Conservation (phyloP, 2,113 vertebrate genomes). For the Platysteira castanea region DNA sequence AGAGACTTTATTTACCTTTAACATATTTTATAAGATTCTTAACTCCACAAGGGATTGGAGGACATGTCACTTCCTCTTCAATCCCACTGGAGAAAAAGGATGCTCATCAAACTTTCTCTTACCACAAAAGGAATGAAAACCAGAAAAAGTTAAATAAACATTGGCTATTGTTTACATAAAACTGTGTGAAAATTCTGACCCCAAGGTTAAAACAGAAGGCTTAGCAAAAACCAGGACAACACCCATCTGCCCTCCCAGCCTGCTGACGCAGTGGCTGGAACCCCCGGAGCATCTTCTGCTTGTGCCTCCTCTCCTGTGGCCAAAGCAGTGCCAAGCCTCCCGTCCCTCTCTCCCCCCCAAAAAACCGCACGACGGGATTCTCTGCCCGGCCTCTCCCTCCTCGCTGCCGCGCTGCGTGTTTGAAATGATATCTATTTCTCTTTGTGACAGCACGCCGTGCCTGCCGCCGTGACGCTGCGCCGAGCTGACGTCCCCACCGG, state of each 20-base stretch:
- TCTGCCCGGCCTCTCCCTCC: slow-evolving; percentile 14
- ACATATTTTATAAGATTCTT: too few relatives aligned
- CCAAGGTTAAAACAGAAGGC: too few relatives aligned
- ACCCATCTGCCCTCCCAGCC: not conserved
- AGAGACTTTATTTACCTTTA: too few relatives aligned
- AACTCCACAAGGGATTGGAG: too few relatives aligned
- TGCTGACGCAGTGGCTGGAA: not conserved
- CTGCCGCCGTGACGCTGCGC: slow-evolving; percentile 76
- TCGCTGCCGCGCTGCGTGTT: slow-evolving; percentile 56
- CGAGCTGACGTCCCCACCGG: slow-evolving; percentile 78
- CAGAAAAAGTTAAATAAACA: too few relatives aligned
- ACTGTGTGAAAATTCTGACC: too few relatives aligned
- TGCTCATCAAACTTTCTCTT: too few relatives aligned
- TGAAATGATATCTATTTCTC: slow-evolving; percentile 92
- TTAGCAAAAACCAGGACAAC: too few relatives aligned
- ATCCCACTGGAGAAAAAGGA: too few relatives aligned
- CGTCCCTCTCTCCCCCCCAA: not conserved
- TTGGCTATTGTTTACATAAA: too few relatives aligned
- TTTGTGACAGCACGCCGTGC: slow-evolving; percentile 84
- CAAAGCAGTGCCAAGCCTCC: slow-evolving; percentile 33
- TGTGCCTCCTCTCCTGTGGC: not conserved
- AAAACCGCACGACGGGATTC: slow-evolving; percentile 46
- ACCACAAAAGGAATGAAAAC: too few relatives aligned
- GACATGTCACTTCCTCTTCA: too few relatives aligned
- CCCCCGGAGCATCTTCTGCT: not conserved